Evolutionary conservation across 2,888 invertebrate species (phyloP).

Genomic region (Uloborus plumipes): DNA sequence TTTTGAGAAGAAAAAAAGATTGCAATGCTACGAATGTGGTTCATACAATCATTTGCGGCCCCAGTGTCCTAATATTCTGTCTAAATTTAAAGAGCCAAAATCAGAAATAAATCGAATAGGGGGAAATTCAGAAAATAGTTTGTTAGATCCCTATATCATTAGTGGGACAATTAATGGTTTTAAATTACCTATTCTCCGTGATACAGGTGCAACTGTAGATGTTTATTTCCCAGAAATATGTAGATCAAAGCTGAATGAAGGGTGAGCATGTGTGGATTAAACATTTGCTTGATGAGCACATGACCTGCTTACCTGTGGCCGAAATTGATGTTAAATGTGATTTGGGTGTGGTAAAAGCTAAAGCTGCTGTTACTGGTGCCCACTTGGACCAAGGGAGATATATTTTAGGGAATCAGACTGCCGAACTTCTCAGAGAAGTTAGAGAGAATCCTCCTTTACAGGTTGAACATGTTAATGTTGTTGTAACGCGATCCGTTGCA

Average conservation of each 20-base stretch:
- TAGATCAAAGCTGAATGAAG: neutral
- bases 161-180: conserved; percentile 23
- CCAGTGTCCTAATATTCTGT: conserved; percentile 4
- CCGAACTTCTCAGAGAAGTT: conserved; percentile 10
- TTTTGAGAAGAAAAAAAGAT: conserved; percentile 10
- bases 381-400: conserved; percentile 21
- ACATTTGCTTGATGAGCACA: neutral
- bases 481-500: neutral
- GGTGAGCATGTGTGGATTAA: conserved; percentile 8
- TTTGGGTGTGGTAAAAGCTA: neutral
- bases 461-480: conserved; percentile 13
- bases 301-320: conserved; percentile 16
- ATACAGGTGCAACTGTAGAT: conserved; percentile 24
- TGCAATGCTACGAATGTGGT: conserved; percentile 22
- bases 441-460: neutral
- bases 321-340: conserved; percentile 15
- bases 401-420: conserved; percentile 19
- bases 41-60: conserved; percentile 6
- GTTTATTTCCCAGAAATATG: conserved; percentile 13
- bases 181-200: conserved; percentile 12
- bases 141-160: conserved; percentile 16
- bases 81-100: neutral
- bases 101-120: neutral
- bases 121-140: neutral
- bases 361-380: conserved; percentile 19